Evolutionary conservation across 2,888 invertebrate species (phyloP), one percentile per base, ranked within the genome.

Genomic region (Formica aserva): DNA sequence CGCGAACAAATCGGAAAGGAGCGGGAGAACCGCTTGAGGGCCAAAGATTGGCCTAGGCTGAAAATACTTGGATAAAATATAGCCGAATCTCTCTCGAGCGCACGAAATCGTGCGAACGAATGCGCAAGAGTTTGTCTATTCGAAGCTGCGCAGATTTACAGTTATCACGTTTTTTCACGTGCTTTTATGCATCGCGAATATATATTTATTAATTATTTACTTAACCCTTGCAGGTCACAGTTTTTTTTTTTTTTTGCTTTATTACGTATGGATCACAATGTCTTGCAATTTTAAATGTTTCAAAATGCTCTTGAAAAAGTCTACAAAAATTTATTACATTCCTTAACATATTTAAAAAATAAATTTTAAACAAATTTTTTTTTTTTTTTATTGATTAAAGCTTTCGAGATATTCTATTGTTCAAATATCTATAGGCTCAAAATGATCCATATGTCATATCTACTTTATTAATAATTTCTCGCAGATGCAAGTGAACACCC

Each of bases 41-140:
- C 88, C 90, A 93, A 94, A 94, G 93, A 93, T 93, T 93, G 92
- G 90, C 91, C 92, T 92, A 91, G 92, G 91, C 94, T 93, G 92
- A 94, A 94, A 94, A 94, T 94, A 94, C 92, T 91, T 92, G 90
- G 84, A 88, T 91, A 91, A 92, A 92, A 92, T 93, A 93, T 92
- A 92, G 91, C 85, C 89, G 88, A 52, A 52, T 52, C 52, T 89
- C 88, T 91, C 92, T 92, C 91, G 85, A 80, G 85, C 76, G 48
- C 80, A 83, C 62, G 52, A 52, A 77, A 22, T 4, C 77, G 57
- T 41, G 84, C 72, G 52, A 67, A 38, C 72, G 82, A 45, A 32
- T 26, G 41, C 1, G n/a, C 9, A 15, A 55, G 55, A 77, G n/a
- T 55, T 11, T 22, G 35, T 45, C 11, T 22, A 15, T 38, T 9